Base-by-base conservation (phyloP, 2,113 vertebrate genomes). In the Dipodomys stephensi region DNA sequence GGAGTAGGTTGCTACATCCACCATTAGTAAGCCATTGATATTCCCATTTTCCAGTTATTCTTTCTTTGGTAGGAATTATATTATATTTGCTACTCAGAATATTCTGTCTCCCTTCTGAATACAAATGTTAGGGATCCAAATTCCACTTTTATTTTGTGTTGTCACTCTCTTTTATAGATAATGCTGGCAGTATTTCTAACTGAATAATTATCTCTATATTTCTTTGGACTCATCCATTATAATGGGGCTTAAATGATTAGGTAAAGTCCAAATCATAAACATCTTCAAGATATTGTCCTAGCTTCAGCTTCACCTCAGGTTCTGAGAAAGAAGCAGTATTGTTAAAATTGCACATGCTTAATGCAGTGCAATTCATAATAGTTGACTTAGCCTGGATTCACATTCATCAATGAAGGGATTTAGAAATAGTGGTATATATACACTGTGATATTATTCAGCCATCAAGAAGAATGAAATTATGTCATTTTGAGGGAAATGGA, bases 211-310 rank as follows among this genome's bases (percentile, higher is more conserved):
- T 87, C 72, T 67, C 35, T 88, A 84, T 72, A 82, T 53, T 79
- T 91, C 16, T 91, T 84, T 83, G n/a, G 9, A 92, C 1, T 27
- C 3, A 53, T 27, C 2, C 81, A 35, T 85, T 28, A 13, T 32
- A 62, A 6, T 64, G 15, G 3, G 10, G n/a, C 49, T 90, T 10
- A 72, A 62, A 49, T 77, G 15, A 13, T 72, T 87, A 49, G 16
- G 57, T 15, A 90, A 90, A 77, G 0, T 28, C 53, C 84, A 0
- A 30, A 25, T 4, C 20, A 57, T 76, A 84, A 79, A 0, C 74
- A 93, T 94, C 16, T 83, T 90, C 57, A 83, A 81, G 57, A 68
- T 46, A 76, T 23, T 68, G 10, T 73, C 76, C 68, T 90, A 76
- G 22, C 35, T 90, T 96, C n/a, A 1, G 20, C 2, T 90, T 76